Percentiles rank a stretch among this genome's conserved stretches.
phyloP scores from a whole-genome alignment of 2,888 invertebrate species.

The Hecatera dysodea region DNA sequence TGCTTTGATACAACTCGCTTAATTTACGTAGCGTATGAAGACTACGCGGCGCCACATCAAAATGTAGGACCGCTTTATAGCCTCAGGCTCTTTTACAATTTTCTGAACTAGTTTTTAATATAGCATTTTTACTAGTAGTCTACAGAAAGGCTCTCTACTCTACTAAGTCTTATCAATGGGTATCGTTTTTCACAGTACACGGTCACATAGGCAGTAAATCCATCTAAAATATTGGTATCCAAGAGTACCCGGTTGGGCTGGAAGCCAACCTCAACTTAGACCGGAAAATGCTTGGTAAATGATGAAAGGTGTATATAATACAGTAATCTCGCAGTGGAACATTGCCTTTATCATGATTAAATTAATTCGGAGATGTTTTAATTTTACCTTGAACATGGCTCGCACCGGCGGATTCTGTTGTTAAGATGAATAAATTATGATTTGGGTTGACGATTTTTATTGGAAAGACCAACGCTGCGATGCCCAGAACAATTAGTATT shows the following conservation, averaged over 20 bases:
- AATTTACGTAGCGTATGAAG: background rate
- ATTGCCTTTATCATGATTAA: background rate
- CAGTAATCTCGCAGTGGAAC: background rate
- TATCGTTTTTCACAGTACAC: no score
- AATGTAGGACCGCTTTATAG: no score
- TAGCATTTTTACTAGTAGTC: no score
- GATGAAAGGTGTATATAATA: background rate
- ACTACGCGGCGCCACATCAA: background rate
- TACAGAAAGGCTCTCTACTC: no score
- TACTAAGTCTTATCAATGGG: no score
- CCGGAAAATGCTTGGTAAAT: background rate
- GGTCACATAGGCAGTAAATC: background rate
- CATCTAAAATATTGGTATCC: background rate
- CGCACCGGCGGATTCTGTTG: slow-evolving; percentile 2
- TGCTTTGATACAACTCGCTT: background rate
- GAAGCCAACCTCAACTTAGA: background rate
- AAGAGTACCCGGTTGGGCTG: background rate
- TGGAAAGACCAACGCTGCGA: background rate
- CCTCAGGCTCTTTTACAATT: no score
- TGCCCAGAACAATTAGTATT: no score
- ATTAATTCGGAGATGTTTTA: background rate
- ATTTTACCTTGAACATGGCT: slow-evolving; percentile 26
- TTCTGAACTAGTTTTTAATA: no score
- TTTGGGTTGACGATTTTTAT: background rate
- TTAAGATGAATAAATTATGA: slow-evolving; percentile 1